These are phyloP conservation scores for Charaxes varanes DNA, from an alignment of 1,140 invertebrate genomes.

Conservation along the genomic window DNA sequence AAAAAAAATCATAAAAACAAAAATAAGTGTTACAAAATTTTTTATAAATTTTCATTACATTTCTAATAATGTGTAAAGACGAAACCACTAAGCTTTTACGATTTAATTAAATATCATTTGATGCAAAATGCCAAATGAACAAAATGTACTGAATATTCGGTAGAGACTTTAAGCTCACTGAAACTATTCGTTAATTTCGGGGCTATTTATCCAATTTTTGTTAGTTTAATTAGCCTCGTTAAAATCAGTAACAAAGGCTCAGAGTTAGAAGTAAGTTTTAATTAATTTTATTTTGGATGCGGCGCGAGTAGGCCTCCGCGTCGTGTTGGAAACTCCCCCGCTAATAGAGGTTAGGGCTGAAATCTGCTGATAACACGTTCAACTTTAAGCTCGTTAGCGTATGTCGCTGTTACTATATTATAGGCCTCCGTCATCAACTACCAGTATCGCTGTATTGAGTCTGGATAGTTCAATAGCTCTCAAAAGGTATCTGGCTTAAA, in stretches of 20 bases:
- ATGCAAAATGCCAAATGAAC: too few relatives aligned
- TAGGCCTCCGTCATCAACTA: too few relatives aligned
- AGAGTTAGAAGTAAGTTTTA: constrained; percentile 21
- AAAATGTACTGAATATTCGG: too few relatives aligned
- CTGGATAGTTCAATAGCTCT: too few relatives aligned
- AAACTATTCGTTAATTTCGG: neutral
- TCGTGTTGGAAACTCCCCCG: constrained; percentile 18
- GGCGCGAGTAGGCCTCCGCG: constrained; percentile 14
- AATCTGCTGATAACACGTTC: constrained; percentile 12
- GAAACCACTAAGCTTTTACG: too few relatives aligned
- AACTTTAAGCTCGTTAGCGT: constrained; percentile 5
- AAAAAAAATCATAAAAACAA: too few relatives aligned
- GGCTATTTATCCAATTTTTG: neutral
- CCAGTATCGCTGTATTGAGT: too few relatives aligned
- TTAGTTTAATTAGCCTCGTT: constrained; percentile 9
- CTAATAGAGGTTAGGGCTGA: constrained; percentile 23
- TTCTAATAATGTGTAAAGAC: too few relatives aligned
- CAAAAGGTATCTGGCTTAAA: too few relatives aligned
- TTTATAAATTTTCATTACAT: too few relatives aligned
- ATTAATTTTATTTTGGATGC: constrained; percentile 26
- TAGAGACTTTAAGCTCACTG: neutral
- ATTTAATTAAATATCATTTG: too few relatives aligned
- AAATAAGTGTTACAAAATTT: too few relatives aligned
- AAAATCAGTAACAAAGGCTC: constrained; percentile 16
- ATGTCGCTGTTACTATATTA: neutral